Evolutionary conservation across 2,888 invertebrate genomes (phyloP).

Genomic region (Sarcophaga subvicina): DNA sequence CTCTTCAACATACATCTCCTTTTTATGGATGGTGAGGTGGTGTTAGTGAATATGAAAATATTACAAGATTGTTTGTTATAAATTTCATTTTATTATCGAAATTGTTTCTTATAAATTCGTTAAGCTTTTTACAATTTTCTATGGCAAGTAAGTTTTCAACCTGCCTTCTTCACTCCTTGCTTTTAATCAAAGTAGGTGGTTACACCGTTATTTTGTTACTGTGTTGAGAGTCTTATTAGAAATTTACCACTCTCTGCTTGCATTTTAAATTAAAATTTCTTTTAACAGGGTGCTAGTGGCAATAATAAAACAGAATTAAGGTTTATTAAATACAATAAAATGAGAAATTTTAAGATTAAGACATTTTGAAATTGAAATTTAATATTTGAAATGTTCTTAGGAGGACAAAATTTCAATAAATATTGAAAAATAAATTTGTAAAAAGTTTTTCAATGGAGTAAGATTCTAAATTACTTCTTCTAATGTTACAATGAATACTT

Average conservation of each 20-base stretch:
- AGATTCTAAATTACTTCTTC: no score
- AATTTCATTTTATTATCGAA: slow-evolving; percentile 8
- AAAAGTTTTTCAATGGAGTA: no score
- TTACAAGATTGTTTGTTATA: slow-evolving; percentile 29
- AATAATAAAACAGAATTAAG: not conserved
- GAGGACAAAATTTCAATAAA: no score
- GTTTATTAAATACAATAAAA: no score
- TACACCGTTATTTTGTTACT: no score
- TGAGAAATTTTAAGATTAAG: no score
- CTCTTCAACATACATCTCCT: no score
- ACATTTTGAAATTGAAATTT: no score
- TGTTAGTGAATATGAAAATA: slow-evolving; percentile 3
- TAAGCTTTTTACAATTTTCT: slow-evolving; percentile 25
- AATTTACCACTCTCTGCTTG: not conserved
- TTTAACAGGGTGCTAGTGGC: not conserved
- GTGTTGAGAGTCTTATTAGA: not conserved
- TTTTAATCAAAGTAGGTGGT: not conserved
- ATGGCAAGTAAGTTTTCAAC: not conserved
- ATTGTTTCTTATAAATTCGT: slow-evolving; percentile 37
- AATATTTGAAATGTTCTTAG: no score
- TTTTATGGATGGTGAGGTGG: no score
- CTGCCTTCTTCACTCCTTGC: not conserved
- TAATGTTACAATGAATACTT: no score
- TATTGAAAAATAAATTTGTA: no score
- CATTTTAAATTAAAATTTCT: not conserved